Base-by-base conservation (phyloP, 64 coral and sea anemone genomes). In the Montipora cactus region DNA sequence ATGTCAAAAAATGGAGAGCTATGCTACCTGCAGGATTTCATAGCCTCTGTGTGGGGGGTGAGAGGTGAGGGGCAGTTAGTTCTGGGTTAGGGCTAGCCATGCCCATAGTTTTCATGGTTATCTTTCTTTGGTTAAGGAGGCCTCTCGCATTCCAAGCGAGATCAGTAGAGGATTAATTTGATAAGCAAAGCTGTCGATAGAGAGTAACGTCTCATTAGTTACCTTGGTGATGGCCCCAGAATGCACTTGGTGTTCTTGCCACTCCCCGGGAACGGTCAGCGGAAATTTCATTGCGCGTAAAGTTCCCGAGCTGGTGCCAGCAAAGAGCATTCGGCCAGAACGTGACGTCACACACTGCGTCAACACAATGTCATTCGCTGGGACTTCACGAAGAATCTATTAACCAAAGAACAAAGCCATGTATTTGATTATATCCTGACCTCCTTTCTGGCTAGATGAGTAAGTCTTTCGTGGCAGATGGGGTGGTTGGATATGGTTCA, bases 171-270 rank as follows among this genome's bases (percentile, higher is more conserved):
- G 0, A 12, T 14, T 12, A 14, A 64, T 3, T 16, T 71, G 3
- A 7, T 20, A 20, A 22, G 14, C 3, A 6, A 8, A 57, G 53
- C 53, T 57, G 8, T 57, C 7, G 8, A 6, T 8, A 57, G 53
- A 23, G 21, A 23, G 4, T 47, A 18, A 2, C n/a, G 25, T 55
- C 55, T 15, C 4, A 16, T 74, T 13, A 7, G 28, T 48, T 89
- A 99, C 98, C 98, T 99, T 99, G 16, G 79, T 99, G 74, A 99
- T 94, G 7, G 98, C 64, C 62, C 95, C 95, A 52, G 98, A 91
- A 84, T 99, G 98, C 57, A 94, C 98, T 49, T 96, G 95, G 66
- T 96, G 98, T 22, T 99, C 98, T 44, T 99, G 98, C 95, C 98
- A 99, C 86, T 99, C 98, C 14, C 98, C 98, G n/a, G 98, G 98